phyloP scores from a whole-genome alignment of 1,140 invertebrate species.

The Diachasmimorpha longicaudata region DNA sequence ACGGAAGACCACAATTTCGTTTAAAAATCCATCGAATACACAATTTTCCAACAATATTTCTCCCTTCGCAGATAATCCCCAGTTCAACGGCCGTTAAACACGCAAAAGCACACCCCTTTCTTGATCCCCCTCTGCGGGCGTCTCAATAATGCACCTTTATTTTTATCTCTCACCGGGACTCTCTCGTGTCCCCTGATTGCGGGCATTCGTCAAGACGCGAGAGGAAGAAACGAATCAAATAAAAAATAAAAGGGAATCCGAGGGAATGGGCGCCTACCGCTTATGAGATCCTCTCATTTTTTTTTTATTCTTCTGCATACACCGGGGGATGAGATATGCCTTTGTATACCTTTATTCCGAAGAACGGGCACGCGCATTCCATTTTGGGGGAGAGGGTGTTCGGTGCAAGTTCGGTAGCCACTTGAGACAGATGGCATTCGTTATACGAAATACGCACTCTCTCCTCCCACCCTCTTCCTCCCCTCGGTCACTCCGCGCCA shows the following conservation, averaged over 20 bases:
- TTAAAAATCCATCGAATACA: no score
- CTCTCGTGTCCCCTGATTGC: constrained; percentile 29
- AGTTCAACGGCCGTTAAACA: constrained; percentile 11
- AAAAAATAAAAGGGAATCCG: background rate
- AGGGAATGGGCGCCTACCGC: background rate
- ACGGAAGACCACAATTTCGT: no score
- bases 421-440: constrained; percentile 7
- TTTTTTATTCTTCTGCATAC: constrained; percentile 1
- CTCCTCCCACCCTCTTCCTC: background rate
- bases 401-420: background rate
- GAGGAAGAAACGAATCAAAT: background rate
- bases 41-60: background rate
- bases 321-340: background rate
- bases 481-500: background rate
- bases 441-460: background rate
- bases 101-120: background rate
- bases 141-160: constrained; percentile 26
- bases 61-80: background rate
- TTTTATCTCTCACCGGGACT: constrained; percentile 21
- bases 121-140: constrained; percentile 12
- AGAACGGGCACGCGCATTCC: background rate
- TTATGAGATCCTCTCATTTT: background rate
- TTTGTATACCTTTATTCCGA: background rate
- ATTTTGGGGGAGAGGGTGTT: background rate
- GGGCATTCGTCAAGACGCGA: constrained; percentile 18